phyloP scores from a whole-genome alignment of 2,888 invertebrate genomes.

The Gastrophysa polygoni region DNA sequence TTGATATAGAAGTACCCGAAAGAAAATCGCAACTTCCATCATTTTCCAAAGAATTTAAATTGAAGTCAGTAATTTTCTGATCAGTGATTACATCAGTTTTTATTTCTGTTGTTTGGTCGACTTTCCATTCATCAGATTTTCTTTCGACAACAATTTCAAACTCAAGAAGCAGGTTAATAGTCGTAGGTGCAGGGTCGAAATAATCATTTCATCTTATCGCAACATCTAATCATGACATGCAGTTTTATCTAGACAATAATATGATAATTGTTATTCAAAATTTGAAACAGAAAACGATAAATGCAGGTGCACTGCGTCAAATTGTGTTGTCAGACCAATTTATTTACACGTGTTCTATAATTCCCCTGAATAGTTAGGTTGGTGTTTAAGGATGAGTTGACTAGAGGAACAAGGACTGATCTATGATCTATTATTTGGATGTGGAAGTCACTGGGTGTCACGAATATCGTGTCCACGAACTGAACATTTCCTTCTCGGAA shows the following conservation, averaged over 20 bases:
- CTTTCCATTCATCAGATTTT: no score
- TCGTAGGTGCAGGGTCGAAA: not conserved
- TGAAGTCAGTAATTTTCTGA: no score
- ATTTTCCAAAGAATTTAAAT: no score
- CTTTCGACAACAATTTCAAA: not conserved
- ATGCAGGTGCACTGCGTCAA: slow-evolving; percentile 31
- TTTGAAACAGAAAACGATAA: slow-evolving; percentile 23
- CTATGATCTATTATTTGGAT: slow-evolving; percentile 15
- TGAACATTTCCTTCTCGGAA: slow-evolving; percentile 38
- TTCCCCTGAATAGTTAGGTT: slow-evolving; percentile 18
- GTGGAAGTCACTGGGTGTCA: slow-evolving; percentile 39
- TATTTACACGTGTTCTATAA: slow-evolving; percentile 38
- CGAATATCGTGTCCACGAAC: slow-evolving; percentile 42
- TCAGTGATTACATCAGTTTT: no score
- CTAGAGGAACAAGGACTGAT: not conserved
- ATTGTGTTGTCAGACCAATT: slow-evolving; percentile 28
- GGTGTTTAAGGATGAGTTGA: not conserved
- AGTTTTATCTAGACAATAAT: slow-evolving; percentile 25
- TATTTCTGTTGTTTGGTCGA: no score
- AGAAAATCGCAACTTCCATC: no score
- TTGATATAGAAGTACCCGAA: no score
- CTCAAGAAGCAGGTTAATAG: not conserved
- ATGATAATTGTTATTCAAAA: slow-evolving; percentile 30
- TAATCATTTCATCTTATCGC: slow-evolving; percentile 21
- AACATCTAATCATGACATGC: slow-evolving; percentile 20